phyloP scores from a whole-genome alignment of 2,888 invertebrate species.

The Lysandra coridon region DNA sequence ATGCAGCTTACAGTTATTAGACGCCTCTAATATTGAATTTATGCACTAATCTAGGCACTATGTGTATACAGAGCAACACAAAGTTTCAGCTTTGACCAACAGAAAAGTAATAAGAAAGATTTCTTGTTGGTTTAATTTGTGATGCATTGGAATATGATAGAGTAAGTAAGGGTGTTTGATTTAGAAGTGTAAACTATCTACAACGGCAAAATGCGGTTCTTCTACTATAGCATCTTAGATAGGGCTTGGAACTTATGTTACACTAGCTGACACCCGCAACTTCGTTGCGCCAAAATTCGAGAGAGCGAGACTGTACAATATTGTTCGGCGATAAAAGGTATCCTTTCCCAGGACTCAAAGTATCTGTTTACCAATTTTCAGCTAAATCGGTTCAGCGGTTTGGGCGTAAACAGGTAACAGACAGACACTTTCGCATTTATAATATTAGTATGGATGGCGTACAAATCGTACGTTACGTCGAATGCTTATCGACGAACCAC shows the following conservation, averaged over 20 bases:
- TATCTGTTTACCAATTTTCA: background rate
- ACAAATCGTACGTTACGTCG: no score
- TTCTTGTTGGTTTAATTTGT: no score
- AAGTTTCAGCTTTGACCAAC: background rate
- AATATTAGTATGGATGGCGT: no score
- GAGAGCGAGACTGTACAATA: background rate
- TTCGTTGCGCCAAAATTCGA: no score
- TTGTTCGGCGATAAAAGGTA: background rate
- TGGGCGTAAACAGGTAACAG: background rate
- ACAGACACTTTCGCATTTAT: background rate
- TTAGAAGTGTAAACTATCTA: no score
- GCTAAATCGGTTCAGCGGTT: background rate
- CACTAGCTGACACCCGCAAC: no score
- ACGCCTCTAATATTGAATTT: background rate
- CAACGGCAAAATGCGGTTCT: no score
- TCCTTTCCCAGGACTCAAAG: background rate
- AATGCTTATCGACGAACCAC: background rate
- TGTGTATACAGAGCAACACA: background rate
- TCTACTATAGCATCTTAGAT: no score
- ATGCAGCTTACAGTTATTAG: conserved; percentile 7
- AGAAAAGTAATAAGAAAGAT: no score
- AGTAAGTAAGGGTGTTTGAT: no score
- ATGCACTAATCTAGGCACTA: background rate
- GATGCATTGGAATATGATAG: no score
- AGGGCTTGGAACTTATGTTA: no score